Conservation (phyloP, 2,888 invertebrate species). For the Caenorhabditis becei region DNA sequence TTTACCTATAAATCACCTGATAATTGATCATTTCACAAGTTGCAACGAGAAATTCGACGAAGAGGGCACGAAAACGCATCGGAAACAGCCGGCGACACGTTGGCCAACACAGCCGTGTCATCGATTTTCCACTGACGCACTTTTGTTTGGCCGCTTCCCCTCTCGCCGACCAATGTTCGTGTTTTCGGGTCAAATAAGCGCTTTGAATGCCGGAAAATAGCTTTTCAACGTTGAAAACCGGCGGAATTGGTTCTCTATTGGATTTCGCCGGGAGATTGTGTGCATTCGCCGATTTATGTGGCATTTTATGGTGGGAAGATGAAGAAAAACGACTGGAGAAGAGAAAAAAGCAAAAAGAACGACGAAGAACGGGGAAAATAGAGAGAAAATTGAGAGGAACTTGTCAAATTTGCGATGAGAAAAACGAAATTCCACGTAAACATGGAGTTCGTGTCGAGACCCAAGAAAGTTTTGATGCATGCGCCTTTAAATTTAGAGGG, state of each 20-base stretch:
- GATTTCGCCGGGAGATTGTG: too few relatives aligned
- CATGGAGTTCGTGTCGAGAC: slow-evolving; percentile 16
- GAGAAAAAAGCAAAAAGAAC: slow-evolving; percentile 51
- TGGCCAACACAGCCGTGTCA: slow-evolving; percentile 6
- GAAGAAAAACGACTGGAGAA: slow-evolving; percentile 31
- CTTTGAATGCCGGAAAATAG: too few relatives aligned
- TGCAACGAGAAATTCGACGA: slow-evolving; percentile 1
- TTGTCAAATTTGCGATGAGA: neutral
- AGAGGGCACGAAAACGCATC: neutral
- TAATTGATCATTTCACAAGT: neutral
- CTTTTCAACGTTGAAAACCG: too few relatives aligned
- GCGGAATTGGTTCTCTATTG: too few relatives aligned
- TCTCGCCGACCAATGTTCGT: neutral
- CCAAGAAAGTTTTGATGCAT: neutral
- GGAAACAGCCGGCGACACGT: slow-evolving; percentile 14
- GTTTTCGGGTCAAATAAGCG: neutral
- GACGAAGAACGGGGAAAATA: neutral
- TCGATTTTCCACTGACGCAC: slow-evolving; percentile 30
- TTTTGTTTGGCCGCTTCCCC: slow-evolving; percentile 10
- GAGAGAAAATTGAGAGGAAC: neutral
- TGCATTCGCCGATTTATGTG: neutral
- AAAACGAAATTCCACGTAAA: neutral
- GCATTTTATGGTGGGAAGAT: neutral
- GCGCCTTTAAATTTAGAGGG: slow-evolving; percentile 7
- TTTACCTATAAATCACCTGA: slow-evolving; percentile 5